These are phyloP conservation scores for Diabrotica undecimpunctata DNA, from an alignment of 1,140 invertebrate genomes.

Conservation along the genomic window DNA sequence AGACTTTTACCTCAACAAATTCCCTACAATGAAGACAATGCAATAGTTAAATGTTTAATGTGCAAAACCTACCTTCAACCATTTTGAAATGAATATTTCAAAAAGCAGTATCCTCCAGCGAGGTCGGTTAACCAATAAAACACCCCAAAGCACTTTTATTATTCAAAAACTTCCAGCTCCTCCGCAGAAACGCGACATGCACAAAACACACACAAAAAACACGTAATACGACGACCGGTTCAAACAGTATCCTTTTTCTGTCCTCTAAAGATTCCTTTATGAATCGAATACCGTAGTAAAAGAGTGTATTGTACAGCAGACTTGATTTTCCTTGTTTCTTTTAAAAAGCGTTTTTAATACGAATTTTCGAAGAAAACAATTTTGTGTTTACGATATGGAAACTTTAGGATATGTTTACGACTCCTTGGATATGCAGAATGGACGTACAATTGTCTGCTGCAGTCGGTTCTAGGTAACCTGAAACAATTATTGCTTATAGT, in stretches of 20 bases:
- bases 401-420: slow-evolving; percentile 12
- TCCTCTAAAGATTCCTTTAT: neutral
- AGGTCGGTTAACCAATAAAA: slow-evolving; percentile 10
- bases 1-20: too few species aligned
- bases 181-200: neutral
- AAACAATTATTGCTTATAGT: slow-evolving; percentile 3
- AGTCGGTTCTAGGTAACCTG: neutral
- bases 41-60: neutral
- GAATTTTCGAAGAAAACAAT: neutral
- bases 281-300: neutral
- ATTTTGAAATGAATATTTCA: slow-evolving; percentile 4
- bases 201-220: slow-evolving; percentile 7
- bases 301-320: too few species aligned
- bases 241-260: slow-evolving; percentile 5
- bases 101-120: neutral
- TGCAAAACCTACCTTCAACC: slow-evolving; percentile 1
- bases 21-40: too few species aligned
- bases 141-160: slow-evolving; percentile 13
- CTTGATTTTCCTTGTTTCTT: neutral
- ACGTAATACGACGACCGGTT: slow-evolving; percentile 4
- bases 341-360: neutral
- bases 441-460: neutral
- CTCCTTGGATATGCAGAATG: slow-evolving; percentile 5
- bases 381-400: slow-evolving; percentile 2
- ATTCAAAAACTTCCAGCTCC: slow-evolving; percentile 11